phyloP scores from a whole-genome alignment of 2,888 invertebrate genomes.

The Zonitis immaculata region DNA sequence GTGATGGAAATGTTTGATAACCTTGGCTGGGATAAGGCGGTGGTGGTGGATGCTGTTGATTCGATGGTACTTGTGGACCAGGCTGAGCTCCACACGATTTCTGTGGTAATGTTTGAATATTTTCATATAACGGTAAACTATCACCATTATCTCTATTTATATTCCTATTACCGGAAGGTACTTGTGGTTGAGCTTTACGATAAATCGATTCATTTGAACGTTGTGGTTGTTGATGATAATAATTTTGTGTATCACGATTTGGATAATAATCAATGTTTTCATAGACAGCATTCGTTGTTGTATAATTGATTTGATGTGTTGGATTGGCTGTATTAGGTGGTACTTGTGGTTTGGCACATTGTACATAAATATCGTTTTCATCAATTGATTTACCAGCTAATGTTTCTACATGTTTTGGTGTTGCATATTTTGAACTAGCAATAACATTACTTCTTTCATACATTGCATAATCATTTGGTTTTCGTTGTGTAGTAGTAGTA shows the following conservation, averaged over 20 bases:
- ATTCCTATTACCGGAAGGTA: conserved; percentile 56
- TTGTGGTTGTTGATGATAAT: conserved; percentile 55
- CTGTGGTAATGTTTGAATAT: conserved; percentile 39
- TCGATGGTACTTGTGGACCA: conserved; percentile 46
- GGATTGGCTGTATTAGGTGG: conserved; percentile 48
- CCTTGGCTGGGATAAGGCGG: conserved; percentile 32
- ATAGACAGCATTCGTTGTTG: conserved; percentile 58
- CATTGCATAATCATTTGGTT: conserved; percentile 51
- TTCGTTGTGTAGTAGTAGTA: conserved; percentile 26
- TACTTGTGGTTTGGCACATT: conserved; percentile 46
- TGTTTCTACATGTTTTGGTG: conserved; percentile 68
- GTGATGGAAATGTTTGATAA: conserved; percentile 22
- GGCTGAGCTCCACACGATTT: conserved; percentile 40
- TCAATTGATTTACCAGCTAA: conserved; percentile 48
- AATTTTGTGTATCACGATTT: conserved; percentile 50
- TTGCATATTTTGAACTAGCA: conserved; percentile 72
- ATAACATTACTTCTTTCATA: conserved; percentile 72
- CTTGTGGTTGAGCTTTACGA: conserved; percentile 78
- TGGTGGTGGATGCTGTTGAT: conserved; percentile 24
- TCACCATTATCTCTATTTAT: conserved; percentile 49
- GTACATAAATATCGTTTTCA: conserved; percentile 48
- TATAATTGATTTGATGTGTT: conserved; percentile 48
- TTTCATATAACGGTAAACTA: conserved; percentile 53
- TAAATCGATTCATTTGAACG: conserved; percentile 51
- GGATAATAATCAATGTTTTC: conserved; percentile 80